phyloP scores from a whole-genome alignment of 2,888 invertebrate genomes.

The Caenorhabditis sinica region DNA sequence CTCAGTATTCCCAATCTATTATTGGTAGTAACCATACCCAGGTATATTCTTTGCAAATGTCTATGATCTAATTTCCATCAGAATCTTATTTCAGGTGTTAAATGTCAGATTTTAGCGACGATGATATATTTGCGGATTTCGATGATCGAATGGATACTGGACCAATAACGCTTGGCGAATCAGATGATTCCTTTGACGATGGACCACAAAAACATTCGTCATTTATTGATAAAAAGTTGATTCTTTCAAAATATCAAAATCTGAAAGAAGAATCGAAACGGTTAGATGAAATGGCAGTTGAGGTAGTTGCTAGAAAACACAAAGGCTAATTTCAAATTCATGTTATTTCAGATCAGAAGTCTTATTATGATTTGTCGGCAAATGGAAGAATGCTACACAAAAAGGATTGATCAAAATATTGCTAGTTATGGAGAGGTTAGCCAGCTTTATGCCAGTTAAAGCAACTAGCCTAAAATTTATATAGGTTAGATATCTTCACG shows the following conservation, averaged over 20 bases:
- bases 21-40: neutral
- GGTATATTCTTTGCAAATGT: neutral
- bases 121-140: constrained; percentile 37
- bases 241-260: constrained; percentile 47
- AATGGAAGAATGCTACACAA: constrained; percentile 63
- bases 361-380: constrained; percentile 53
- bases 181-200: constrained; percentile 49
- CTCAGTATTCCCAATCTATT: neutral
- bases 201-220: constrained; percentile 1
- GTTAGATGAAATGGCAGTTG: constrained; percentile 55
- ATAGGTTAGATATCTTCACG: constrained; percentile 41
- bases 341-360: constrained; percentile 39
- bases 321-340: neutral
- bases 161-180: constrained; percentile 26
- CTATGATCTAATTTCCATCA: neutral
- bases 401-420: constrained; percentile 14
- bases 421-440: constrained; percentile 28
- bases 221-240: neutral
- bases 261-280: constrained; percentile 45
- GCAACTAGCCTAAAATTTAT: neutral
- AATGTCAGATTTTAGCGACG: constrained; percentile 29
- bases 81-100: constrained; percentile 1
- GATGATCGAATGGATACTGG: constrained; percentile 34
- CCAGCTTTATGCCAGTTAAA: neutral
- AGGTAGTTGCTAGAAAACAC: constrained; percentile 6